phyloP scores from a whole-genome alignment of 2,113 vertebrate species.

The Coptodon rendalli region DNA sequence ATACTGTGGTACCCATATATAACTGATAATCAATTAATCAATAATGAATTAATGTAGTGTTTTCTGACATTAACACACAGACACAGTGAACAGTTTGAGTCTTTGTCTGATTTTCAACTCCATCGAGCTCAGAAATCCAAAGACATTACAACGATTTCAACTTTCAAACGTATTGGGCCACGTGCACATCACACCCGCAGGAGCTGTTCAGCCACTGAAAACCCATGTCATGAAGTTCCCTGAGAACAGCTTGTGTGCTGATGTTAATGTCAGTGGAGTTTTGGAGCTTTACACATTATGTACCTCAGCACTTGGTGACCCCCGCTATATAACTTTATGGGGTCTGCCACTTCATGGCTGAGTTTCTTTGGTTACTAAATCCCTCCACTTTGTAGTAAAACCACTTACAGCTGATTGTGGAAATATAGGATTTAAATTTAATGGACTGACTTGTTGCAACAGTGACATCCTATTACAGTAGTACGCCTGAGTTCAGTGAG shows the following conservation, averaged over 20 bases:
- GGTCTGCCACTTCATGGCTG: not conserved
- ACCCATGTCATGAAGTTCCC: not conserved
- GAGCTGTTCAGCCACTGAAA: not conserved
- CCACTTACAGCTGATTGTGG: not conserved
- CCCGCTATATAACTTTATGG: not conserved
- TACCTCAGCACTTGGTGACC: not conserved
- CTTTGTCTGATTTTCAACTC: conserved; percentile 1
- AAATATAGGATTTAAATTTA: not conserved
- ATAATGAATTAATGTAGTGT: not conserved
- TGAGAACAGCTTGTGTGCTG: not conserved
- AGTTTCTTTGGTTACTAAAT: not conserved
- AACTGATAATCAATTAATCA: not conserved
- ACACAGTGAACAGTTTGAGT: not conserved
- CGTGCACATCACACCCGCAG: not conserved
- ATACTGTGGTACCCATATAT: not conserved
- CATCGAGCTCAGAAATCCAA: conserved; percentile 34
- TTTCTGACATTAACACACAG: not conserved
- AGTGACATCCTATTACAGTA: not conserved
- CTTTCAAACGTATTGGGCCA: not conserved
- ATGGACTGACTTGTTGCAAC: not conserved
- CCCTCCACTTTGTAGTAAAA: not conserved
- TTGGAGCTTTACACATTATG: not conserved
- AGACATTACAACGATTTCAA: conserved; percentile 15
- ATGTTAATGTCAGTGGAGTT: not conserved
- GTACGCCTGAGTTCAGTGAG: not conserved